phyloP scores from a whole-genome alignment of 1,140 invertebrate species.

The Tetraneura akinire region DNA sequence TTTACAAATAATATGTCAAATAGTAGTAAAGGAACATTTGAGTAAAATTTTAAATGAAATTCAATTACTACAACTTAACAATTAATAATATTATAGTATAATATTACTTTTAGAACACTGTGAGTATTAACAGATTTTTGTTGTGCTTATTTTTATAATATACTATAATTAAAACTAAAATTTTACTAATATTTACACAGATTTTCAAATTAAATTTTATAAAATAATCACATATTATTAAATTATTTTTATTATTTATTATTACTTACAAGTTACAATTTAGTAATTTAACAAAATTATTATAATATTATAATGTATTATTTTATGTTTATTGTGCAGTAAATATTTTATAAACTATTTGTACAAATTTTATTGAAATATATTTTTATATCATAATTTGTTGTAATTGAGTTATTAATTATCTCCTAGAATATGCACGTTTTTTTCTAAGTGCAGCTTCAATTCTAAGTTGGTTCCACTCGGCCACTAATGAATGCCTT shows the following conservation, averaged over 20 bases:
- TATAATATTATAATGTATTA: neutral
- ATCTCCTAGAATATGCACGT: neutral
- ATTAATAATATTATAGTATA: neutral
- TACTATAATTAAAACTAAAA: neutral
- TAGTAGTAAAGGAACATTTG: no score
- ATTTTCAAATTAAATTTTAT: neutral
- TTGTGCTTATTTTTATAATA: neutral
- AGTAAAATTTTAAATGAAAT: no score
- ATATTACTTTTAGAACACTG: neutral
- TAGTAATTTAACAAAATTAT: neutral
- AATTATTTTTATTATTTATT: neutral
- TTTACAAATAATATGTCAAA: neutral
- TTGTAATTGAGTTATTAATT: neutral
- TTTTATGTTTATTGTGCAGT: neutral
- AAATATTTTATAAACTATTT: constrained; percentile 14
- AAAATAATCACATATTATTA: neutral
- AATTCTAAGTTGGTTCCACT: constrained; percentile 42
- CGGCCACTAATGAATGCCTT: constrained; percentile 26
- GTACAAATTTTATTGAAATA: constrained; percentile 23
- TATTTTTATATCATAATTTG: constrained; percentile 15
- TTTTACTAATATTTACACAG: neutral
- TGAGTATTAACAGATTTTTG: neutral
- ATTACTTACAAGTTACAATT: no score
- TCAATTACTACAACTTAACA: no score
- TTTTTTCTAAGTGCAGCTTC: constrained; percentile 37